Evolutionary conservation across 1,140 invertebrate species (phyloP), one percentile per base, ranked within the genome.

Genomic region (Conus betulinus): DNA sequence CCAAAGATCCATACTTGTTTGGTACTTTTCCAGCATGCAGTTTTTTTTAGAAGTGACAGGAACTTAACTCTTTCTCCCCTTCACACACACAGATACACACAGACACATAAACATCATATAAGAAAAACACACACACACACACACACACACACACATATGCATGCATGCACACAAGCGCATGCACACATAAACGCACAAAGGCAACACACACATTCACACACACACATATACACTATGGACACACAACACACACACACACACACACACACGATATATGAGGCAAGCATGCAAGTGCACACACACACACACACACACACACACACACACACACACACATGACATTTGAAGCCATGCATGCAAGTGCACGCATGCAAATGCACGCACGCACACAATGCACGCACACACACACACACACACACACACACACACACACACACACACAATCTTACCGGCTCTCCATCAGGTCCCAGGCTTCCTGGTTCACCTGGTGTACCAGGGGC

Each of bases 381-480:
- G 10, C 67, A 71, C 23, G 10, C 67, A 71, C 23, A 71, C 67
- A 20, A 0, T 1, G 0, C 15, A n/a, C 7, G 8, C 67, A 71
- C 17, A 71, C 67, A 71, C 20, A 63, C 20, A 71, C 67, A 71
- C 20, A 71, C 67, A 71, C 67, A 71, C 39, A 81, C 79, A 81
- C 55, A 74, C 55, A 86, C 52, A 86, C 20, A 76, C 55, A 63
- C 20, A 51, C 55, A 85, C 39, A 51, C 27, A 63, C 15, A 63
- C 63, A 15, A 20, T 17, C 89, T 92, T 91, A 94, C 94, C 85
- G 97, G 96, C 90, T 97, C 96, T 3, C 97, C 97, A 91, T 97
- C 97, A 90, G 97, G 96, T 55, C 97, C 97, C 20, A 96, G 89
- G 96, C 96, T 94, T 55, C 97, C 97, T 87, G 96, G 92, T 92